These are phyloP conservation scores for Pammene fasciana DNA, from an alignment of 2,888 invertebrate genomes.

Conservation along the genomic window DNA sequence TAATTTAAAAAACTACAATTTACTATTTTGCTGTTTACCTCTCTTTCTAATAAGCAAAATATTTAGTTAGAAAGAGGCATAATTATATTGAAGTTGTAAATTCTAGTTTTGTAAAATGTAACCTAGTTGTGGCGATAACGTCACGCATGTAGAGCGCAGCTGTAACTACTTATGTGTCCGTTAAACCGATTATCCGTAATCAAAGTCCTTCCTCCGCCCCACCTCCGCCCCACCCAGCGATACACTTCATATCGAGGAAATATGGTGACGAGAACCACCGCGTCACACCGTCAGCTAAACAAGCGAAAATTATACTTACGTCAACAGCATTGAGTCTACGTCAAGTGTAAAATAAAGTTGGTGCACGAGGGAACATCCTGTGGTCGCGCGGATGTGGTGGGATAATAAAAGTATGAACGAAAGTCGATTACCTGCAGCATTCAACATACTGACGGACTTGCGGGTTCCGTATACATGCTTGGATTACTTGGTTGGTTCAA, in stretches of 20 bases:
- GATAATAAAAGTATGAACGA: constrained; percentile 42
- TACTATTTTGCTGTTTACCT: too few relatives aligned
- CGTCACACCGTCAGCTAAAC: constrained; percentile 27
- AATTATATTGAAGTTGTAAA: too few relatives aligned
- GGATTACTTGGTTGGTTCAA: not conserved
- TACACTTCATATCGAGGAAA: constrained; percentile 50
- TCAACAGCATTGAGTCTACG: constrained; percentile 31
- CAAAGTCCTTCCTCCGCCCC: constrained; percentile 17
- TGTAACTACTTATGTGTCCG: not conserved
- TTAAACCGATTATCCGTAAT: constrained; percentile 26
- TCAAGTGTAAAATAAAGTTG: constrained; percentile 32
- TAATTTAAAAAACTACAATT: too few relatives aligned
- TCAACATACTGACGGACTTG: not conserved
- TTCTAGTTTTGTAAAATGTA: too few relatives aligned
- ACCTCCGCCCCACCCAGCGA: constrained; percentile 14
- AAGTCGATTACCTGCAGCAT: constrained; percentile 30
- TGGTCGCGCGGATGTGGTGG: constrained; percentile 72
- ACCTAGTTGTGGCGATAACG: too few relatives aligned
- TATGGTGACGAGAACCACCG: constrained; percentile 45
- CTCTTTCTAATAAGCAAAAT: too few relatives aligned
- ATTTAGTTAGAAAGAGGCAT: too few relatives aligned
- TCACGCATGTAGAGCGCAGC: not conserved
- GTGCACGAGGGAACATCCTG: constrained; percentile 62
- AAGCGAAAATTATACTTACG: constrained; percentile 47
- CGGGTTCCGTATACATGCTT: constrained; percentile 19